phyloP scores from a whole-genome alignment of 2,797 vertebrate species.

The Gorsachius magnificus region DNA sequence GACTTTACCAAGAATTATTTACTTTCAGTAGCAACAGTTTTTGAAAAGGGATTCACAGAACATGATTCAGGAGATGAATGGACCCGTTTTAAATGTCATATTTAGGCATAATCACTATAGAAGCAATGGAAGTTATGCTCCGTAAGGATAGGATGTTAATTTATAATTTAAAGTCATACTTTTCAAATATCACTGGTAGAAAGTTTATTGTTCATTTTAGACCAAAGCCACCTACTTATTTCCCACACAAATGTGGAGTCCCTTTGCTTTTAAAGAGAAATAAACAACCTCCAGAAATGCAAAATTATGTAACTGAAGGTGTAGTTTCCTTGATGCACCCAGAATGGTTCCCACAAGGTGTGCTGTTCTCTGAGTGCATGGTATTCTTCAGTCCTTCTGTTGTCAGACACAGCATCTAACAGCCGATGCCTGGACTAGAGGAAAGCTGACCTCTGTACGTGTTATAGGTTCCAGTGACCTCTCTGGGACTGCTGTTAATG shows the following conservation, averaged over 20 bases:
- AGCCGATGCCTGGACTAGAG: fast-evolving
- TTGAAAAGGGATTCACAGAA: neutral
- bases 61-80: neutral
- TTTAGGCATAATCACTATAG: neutral
- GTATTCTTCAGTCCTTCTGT: neutral
- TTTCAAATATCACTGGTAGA: neutral
- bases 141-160: neutral
- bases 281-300: neutral
- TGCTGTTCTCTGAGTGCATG: neutral
- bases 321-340: neutral
- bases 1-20: neutral
- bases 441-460: neutral
- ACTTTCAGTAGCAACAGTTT: neutral
- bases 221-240: neutral
- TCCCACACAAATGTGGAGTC: neutral
- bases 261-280: neutral
- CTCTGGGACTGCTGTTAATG: neutral
- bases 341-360: neutral
- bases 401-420: neutral
- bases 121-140: neutral
- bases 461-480: neutral
- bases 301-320: neutral
- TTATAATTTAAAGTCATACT: neutral
- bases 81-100: neutral
- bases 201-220: neutral